Percentiles rank a stretch among this genome's conserved stretches.
Evolutionary conservation across 1,140 invertebrate species (phyloP).

Genomic region (Belonocnema kinseyi): DNA sequence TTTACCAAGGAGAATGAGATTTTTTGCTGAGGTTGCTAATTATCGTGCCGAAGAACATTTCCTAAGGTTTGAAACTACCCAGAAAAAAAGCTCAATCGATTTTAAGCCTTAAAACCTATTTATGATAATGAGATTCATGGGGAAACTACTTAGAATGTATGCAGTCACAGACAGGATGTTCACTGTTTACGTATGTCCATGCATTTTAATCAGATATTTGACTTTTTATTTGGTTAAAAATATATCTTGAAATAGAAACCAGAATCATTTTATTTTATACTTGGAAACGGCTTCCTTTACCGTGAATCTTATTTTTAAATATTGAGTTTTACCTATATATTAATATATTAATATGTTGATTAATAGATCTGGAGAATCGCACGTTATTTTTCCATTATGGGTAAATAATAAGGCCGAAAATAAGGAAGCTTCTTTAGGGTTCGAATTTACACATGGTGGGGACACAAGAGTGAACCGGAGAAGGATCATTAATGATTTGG

Average conservation of each 20-base stretch:
- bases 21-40: constrained; percentile 55
- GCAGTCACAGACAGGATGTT: neutral
- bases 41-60: constrained; percentile 47
- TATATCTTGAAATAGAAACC: too few relatives aligned
- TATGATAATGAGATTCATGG: neutral
- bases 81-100: constrained; percentile 51
- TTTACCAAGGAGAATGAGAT: constrained; percentile 50
- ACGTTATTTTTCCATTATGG: neutral
- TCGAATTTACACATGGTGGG: neutral
- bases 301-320: too few relatives aligned
- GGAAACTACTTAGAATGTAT: neutral
- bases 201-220: neutral
- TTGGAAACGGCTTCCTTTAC: too few relatives aligned
- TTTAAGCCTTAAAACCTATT: constrained; percentile 28
- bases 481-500: constrained; percentile 56
- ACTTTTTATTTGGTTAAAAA: neutral
- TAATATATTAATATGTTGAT: too few relatives aligned
- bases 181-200: neutral
- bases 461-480: constrained; percentile 38
- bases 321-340: too few relatives aligned
- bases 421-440: neutral
- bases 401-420: neutral
- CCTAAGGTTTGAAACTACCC: neutral
- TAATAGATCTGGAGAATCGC: too few relatives aligned
- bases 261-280: too few relatives aligned